These are phyloP conservation scores for Allolobophora icterica DNA, from an alignment of 2,888 invertebrate genomes.

Conservation along the genomic window DNA sequence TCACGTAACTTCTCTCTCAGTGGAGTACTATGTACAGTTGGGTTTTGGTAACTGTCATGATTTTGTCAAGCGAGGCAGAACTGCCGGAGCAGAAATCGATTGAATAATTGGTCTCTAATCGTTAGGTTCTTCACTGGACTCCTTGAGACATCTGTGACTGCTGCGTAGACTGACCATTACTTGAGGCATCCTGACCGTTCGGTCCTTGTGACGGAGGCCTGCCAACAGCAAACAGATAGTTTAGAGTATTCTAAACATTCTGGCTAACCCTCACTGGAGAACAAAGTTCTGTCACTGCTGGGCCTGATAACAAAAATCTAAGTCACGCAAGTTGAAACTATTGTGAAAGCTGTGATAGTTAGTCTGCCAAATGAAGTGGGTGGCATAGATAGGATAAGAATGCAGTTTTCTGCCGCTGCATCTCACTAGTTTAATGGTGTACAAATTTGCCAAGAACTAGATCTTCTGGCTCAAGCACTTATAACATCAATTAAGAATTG, in stretches of 20 bases:
- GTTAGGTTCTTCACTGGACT: neutral
- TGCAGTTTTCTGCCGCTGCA: too few species aligned
- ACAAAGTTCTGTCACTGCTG: neutral
- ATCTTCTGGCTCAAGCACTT: too few species aligned
- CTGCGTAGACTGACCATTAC: slow-evolving; percentile 17
- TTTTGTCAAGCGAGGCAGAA: neutral
- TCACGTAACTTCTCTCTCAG: neutral
- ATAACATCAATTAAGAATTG: too few species aligned
- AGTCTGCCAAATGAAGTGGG: too few species aligned
- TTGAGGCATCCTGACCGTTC: slow-evolving; percentile 38
- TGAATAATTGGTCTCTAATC: neutral
- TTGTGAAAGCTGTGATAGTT: too few species aligned
- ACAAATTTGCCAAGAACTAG: too few species aligned
- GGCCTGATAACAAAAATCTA: neutral
- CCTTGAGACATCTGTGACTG: slow-evolving; percentile 42
- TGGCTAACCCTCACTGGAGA: neutral
- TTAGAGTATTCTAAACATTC: neutral
- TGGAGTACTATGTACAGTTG: neutral
- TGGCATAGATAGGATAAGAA: too few species aligned
- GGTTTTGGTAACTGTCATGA: slow-evolving; percentile 23
- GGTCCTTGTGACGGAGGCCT: slow-evolving; percentile 48
- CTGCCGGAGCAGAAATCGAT: neutral
- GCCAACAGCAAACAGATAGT: slow-evolving; percentile 31
- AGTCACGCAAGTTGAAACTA: neutral
- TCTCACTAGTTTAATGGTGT: too few species aligned